A percentile compares a stretch with the other conserved stretches of the same genome.
These are phyloP conservation scores for Seriola rivoliana DNA, from an alignment of 2,113 vertebrate genomes.

Conservation along the genomic window DNA sequence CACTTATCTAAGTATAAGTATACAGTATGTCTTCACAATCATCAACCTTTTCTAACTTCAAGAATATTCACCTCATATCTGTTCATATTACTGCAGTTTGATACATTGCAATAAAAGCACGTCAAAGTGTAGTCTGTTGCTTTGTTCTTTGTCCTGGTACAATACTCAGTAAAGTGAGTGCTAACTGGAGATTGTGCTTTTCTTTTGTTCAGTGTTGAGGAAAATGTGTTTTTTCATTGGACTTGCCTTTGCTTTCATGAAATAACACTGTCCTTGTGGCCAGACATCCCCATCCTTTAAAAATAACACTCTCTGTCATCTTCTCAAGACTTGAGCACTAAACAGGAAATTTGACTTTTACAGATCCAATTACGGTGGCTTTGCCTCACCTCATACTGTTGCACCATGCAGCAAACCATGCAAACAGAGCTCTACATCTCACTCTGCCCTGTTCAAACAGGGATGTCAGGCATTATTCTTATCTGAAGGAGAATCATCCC, in stretches of 20 bases:
- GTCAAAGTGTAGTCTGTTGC: not conserved
- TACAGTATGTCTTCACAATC: not conserved
- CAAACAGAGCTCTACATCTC: constrained; percentile 57
- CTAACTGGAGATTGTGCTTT: constrained; percentile 38
- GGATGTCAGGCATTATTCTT: constrained; percentile 54
- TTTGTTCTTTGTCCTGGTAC: not conserved
- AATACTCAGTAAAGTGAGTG: constrained; percentile 1
- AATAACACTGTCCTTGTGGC: constrained; percentile 62
- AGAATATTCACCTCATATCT: not conserved
- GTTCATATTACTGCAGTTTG: not conserved
- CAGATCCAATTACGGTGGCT: constrained; percentile 75
- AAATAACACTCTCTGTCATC: constrained; percentile 68
- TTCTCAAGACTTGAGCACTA: constrained; percentile 69
- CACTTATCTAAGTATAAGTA: not conserved
- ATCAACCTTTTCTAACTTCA: not conserved
- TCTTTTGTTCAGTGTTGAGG: constrained; percentile 46
- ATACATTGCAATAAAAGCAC: not conserved
- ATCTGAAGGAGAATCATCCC: constrained; percentile 51
- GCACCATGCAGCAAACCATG: constrained; percentile 31
- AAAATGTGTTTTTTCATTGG: constrained; percentile 47
- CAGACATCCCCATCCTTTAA: constrained; percentile 69
- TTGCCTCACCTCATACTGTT: constrained; percentile 60
- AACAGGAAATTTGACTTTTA: constrained; percentile 81
- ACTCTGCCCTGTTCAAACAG: constrained; percentile 45
- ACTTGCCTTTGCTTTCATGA: constrained; percentile 55